phyloP scores from a whole-genome alignment of 2,113 vertebrate genomes.

The Proteles cristata region DNA sequence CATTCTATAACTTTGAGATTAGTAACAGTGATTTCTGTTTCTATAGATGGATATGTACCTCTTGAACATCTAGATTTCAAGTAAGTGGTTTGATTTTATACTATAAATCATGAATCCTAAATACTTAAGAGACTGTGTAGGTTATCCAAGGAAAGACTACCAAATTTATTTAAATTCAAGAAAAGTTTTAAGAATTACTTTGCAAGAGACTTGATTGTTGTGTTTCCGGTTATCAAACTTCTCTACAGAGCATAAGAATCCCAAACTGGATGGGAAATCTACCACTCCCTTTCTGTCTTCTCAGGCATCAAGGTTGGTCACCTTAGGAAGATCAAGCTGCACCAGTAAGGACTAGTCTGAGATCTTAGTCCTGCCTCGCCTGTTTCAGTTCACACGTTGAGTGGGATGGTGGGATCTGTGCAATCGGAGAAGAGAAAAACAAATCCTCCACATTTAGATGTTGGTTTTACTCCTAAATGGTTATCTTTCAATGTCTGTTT shows the following conservation, averaged over 20 bases:
- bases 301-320: constrained; percentile 61
- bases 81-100: constrained; percentile 79
- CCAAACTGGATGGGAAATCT: neutral
- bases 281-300: neutral
- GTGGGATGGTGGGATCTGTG: neutral
- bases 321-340: neutral
- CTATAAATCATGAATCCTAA: neutral
- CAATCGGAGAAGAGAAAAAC: neutral
- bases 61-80: constrained; percentile 86
- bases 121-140: neutral
- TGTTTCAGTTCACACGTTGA: neutral
- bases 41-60: constrained; percentile 85
- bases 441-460: neutral
- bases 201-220: neutral
- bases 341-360: neutral
- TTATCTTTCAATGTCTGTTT: constrained; percentile 36
- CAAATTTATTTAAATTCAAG: neutral
- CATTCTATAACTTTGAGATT: neutral
- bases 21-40: constrained; percentile 35
- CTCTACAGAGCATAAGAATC: neutral
- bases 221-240: neutral
- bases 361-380: neutral
- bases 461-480: neutral
- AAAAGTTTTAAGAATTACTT: neutral
- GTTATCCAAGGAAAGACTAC: neutral